Base-by-base conservation (phyloP, 1,140 invertebrate species). In the Paracyclopina nana region DNA sequence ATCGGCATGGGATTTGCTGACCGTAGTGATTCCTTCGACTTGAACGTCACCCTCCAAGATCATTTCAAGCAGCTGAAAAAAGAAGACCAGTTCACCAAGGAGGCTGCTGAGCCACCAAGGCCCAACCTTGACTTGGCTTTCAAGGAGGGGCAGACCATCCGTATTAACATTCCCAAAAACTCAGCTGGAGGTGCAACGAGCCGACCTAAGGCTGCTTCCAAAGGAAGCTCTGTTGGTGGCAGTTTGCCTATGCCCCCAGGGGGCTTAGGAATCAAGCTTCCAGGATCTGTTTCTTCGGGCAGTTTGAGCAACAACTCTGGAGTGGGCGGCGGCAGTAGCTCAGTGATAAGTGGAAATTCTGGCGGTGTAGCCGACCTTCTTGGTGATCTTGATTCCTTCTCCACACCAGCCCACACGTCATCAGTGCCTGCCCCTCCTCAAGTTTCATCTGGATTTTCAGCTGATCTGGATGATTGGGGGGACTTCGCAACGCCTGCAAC, bases 61-160 rank as follows among this genome's bases (percentile, higher is more conserved):
- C 90, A 96, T 65, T 98, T 98, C 60, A 97, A 96, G 69, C 90
- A 84, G 79, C 61, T 94, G 1, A 84, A 85, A 60, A 91, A 91
- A 65, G 81, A 85, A 57, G 82, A 92, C 63, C 73, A 82, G 65
- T 79, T 82, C 25, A 31, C 16, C 12, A 11, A 54, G 30, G 45
- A 30, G 22, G 40, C 11, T 11, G 22, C 28, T 41, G 8, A 25
- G 14, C 20, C 48, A 46, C 80, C 77, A 9, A 78, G 78, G 57
- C 84, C 83, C 53, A 78, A 84, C 58, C 66, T 96, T 14, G 88
- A 96, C 72, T 71, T 96, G n/a, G 79, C 87, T 52, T 95, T 97
- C 61, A 97, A 96, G 64, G 92, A 95, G 63, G 92, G 92, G 24
- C 83, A 97, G 70, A 97, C 91, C 12, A 96, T 97, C 55, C 95